Conservation (phyloP, 1,140 invertebrate genomes). For the Lordiphosa stackelbergi region DNA sequence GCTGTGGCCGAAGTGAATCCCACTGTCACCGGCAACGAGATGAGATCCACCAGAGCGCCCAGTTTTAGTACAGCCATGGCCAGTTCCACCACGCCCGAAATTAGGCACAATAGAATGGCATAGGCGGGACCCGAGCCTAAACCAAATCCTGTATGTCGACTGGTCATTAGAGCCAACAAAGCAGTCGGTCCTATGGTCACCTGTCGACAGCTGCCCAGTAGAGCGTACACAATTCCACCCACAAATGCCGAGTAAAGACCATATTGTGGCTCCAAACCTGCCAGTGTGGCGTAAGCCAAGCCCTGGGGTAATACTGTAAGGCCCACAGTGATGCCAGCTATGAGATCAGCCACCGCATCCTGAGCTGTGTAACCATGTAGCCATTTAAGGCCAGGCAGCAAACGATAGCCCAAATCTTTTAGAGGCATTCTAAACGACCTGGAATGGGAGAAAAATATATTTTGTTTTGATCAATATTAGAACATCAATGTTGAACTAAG, state of each 20-base stretch:
- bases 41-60: slow-evolving; percentile 95
- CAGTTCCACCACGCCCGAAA: slow-evolving; percentile 89
- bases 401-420: slow-evolving; percentile 40
- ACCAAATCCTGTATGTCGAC: slow-evolving; percentile 79
- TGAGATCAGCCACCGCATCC: slow-evolving; percentile 85
- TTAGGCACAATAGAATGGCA: slow-evolving; percentile 89
- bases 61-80: slow-evolving; percentile 90
- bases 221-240: slow-evolving; percentile 92
- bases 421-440: slow-evolving; percentile 33
- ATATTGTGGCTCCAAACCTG: slow-evolving; percentile 89
- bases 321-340: slow-evolving; percentile 91
- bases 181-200: slow-evolving; percentile 93
- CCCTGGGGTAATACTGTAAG: slow-evolving; percentile 93
- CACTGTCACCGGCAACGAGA: slow-evolving; percentile 93
- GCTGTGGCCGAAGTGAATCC: slow-evolving; percentile 96
- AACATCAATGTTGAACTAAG: too few species aligned
- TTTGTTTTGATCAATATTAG: too few species aligned
- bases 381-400: slow-evolving; percentile 84
- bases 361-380: slow-evolving; percentile 84
- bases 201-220: slow-evolving; percentile 94
- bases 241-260: slow-evolving; percentile 95
- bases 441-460: neutral
- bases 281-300: slow-evolving; percentile 90
- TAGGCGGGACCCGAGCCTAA: slow-evolving; percentile 81
- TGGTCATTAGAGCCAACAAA: slow-evolving; percentile 89